phyloP scores from a whole-genome alignment of 2,888 invertebrate genomes.

The Oegoconia quadripuncta region DNA sequence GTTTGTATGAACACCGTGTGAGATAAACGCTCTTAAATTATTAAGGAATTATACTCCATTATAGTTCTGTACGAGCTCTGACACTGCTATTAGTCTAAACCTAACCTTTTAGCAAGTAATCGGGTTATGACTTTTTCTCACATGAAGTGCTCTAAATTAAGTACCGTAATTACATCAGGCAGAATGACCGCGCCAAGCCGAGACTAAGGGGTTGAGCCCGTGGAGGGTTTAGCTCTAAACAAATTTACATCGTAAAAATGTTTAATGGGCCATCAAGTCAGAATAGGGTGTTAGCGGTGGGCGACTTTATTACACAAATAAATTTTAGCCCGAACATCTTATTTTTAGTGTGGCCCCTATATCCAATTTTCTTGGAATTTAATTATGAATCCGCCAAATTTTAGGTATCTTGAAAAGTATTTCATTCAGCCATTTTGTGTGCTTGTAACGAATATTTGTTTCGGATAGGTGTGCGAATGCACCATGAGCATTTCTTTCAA shows the following conservation, averaged over 20 bases:
- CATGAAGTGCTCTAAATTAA: constrained; percentile 10
- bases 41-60: no score
- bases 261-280: constrained; percentile 35
- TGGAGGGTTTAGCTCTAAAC: constrained; percentile 29
- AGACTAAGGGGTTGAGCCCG: constrained; percentile 32
- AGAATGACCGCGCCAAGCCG: constrained; percentile 15
- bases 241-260: constrained; percentile 47
- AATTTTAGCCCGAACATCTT: constrained; percentile 35
- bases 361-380: constrained; percentile 26
- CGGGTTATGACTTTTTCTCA: no score
- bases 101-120: no score
- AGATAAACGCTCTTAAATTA: no score
- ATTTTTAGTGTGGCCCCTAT: constrained; percentile 26
- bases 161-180: constrained; percentile 8
- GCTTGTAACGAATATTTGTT: no score
- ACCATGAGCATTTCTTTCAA: no score
- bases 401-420: no score
- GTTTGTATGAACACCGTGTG: no score
- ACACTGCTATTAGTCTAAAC: no score
- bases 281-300: constrained; percentile 30
- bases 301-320: constrained; percentile 36
- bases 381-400: constrained; percentile 20
- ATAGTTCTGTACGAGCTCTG: no score
- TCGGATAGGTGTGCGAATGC: no score
- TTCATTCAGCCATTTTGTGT: no score